Evolutionary conservation across 2,113 vertebrate genomes (phyloP).

Genomic region (Lontra canadensis): DNA sequence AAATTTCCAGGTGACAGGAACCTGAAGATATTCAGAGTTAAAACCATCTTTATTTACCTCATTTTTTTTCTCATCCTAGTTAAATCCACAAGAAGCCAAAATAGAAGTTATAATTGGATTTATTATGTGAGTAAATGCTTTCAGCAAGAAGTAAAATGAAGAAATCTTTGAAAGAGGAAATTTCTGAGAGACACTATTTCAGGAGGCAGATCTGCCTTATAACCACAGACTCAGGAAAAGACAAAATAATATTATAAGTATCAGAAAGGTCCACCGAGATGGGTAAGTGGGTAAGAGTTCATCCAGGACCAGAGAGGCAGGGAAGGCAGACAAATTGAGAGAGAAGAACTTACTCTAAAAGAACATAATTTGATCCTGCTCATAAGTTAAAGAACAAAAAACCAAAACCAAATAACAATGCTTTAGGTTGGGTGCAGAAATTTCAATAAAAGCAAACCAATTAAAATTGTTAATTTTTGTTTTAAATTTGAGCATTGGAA

Average conservation of each 20-base stretch:
- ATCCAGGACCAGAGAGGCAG: not conserved
- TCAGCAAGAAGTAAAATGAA: conserved; percentile 19
- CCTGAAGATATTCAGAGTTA: not conserved
- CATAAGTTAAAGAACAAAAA: not conserved
- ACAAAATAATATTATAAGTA: not conserved
- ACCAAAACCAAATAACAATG: not conserved
- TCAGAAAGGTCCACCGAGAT: accelerated
- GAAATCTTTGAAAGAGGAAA: not conserved
- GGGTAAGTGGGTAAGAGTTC: not conserved
- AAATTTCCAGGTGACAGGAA: not conserved
- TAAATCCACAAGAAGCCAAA: not conserved
- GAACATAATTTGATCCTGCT: not conserved
- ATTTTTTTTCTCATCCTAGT: not conserved
- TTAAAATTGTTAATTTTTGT: not conserved
- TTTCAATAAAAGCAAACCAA: conserved; percentile 23
- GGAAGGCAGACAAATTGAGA: not conserved
- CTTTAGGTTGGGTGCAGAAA: not conserved
- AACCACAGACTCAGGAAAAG: accelerated
- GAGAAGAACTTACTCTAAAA: not conserved
- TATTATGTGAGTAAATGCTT: conserved; percentile 32
- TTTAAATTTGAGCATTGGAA: not conserved
- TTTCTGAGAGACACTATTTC: not conserved
- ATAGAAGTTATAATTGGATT: conserved; percentile 9
- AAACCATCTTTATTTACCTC: not conserved
- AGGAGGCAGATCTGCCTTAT: not conserved